phyloP scores from a whole-genome alignment of 2,888 invertebrate genomes.

The Drosophila borborema region DNA sequence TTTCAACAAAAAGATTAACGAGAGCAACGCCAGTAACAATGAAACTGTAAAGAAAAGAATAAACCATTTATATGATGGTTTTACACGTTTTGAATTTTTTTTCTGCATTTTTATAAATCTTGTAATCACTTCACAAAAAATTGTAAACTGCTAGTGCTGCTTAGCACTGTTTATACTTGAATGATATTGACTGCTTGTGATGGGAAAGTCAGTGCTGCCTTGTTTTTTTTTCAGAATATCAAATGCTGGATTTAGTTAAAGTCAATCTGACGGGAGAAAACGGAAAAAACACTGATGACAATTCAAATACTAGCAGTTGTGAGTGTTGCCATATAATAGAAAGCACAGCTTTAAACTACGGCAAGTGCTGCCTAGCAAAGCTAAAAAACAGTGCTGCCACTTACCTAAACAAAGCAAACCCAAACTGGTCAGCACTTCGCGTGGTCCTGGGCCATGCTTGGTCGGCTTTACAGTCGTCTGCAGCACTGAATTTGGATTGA shows the following conservation, averaged over 20 bases:
- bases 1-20: slow-evolving; percentile 93
- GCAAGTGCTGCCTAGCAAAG: neutral
- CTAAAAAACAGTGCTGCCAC: slow-evolving; percentile 24
- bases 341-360: neutral
- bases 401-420: slow-evolving; percentile 91
- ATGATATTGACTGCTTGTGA: neutral
- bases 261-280: no score
- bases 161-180: neutral
- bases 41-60: slow-evolving; percentile 87
- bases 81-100: fast-evolving
- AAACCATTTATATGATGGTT: no score
- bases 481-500: slow-evolving; percentile 51
- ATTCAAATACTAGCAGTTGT: no score
- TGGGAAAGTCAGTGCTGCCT: no score
- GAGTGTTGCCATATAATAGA: neutral
- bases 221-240: no score
- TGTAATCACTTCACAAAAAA: neutral
- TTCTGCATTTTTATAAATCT: no score
- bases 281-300: no score
- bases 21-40: slow-evolving; percentile 92
- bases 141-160: neutral
- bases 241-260: no score
- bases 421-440: slow-evolving; percentile 93
- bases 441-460: slow-evolving; percentile 87
- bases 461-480: slow-evolving; percentile 41